Conservation (phyloP, 37 sponge, comb jelly and placozoan species). For the Cliona cf. orientalis region DNA sequence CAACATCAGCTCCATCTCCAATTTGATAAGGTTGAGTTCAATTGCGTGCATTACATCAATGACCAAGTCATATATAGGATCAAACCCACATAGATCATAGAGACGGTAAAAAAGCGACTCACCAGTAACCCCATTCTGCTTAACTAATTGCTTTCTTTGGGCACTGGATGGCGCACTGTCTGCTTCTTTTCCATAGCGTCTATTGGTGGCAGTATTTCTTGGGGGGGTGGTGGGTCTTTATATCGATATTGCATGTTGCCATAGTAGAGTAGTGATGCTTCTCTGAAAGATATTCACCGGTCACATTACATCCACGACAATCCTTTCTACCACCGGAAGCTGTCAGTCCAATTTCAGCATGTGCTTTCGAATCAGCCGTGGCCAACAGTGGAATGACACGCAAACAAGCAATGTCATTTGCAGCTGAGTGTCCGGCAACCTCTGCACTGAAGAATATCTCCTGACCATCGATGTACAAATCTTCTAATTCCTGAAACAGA, state of each 20-base stretch:
- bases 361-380: constrained; percentile 38
- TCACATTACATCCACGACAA: constrained; percentile 10
- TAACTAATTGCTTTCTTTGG: constrained; percentile 1
- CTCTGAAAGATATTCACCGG: constrained; percentile 14
- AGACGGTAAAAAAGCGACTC: constrained; percentile 14
- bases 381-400: neutral
- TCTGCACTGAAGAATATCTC: constrained; percentile 8
- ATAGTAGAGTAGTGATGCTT: constrained; percentile 13
- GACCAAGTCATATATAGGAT: neutral
- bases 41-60: constrained; percentile 29
- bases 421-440: neutral
- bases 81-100: constrained; percentile 25
- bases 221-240: neutral
- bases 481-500: constrained; percentile 2
- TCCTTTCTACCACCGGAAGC: constrained; percentile 10
- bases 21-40: neutral
- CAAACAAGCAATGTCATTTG: neutral
- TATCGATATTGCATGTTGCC: constrained; percentile 1
- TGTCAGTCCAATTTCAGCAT: constrained; percentile 19
- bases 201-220: neutral
- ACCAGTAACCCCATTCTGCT: constrained; percentile 15
- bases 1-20: constrained; percentile 8
- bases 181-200: neutral
- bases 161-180: constrained; percentile 16
- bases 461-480: constrained; percentile 3